phyloP scores from a whole-genome alignment of 2,888 invertebrate genomes.

The Phalangium opilio region DNA sequence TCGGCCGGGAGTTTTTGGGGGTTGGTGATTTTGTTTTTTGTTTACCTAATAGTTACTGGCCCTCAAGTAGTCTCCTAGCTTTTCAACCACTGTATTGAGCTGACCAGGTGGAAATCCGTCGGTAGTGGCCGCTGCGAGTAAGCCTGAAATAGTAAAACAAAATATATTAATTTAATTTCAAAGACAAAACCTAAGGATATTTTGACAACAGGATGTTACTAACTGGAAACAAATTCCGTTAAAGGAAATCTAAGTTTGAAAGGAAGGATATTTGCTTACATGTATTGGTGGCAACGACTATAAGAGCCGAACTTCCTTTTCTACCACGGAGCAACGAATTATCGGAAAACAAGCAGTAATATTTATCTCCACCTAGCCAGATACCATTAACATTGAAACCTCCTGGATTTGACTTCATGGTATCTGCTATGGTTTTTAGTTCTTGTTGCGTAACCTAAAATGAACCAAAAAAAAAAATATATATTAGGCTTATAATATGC shows the following conservation, averaged over 20 bases:
- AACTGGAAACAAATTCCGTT: too few relatives aligned
- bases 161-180: neutral
- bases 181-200: too few relatives aligned
- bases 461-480: neutral
- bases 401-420: slow-evolving; percentile 19
- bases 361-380: slow-evolving; percentile 22
- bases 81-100: slow-evolving; percentile 23
- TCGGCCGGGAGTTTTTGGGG: too few relatives aligned
- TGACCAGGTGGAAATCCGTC: slow-evolving; percentile 23
- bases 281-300: slow-evolving; percentile 23
- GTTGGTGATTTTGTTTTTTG: too few relatives aligned
- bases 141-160: slow-evolving; percentile 11
- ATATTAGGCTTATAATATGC: too few relatives aligned
- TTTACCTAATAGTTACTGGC: slow-evolving; percentile 19
- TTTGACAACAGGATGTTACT: too few relatives aligned
- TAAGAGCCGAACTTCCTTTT: slow-evolving; percentile 22
- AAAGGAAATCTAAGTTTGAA: too few relatives aligned
- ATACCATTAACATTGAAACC: slow-evolving; percentile 21
- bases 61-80: slow-evolving; percentile 23
- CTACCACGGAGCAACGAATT: slow-evolving; percentile 21
- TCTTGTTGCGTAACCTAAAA: slow-evolving; percentile 21
- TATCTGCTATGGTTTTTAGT: slow-evolving; percentile 21
- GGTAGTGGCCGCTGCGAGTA: slow-evolving; percentile 22
- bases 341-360: slow-evolving; percentile 21
- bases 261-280: slow-evolving; percentile 13